Conservation (phyloP, 2,888 invertebrate species). For the Ashinkailepas kermadecensis region DNA sequence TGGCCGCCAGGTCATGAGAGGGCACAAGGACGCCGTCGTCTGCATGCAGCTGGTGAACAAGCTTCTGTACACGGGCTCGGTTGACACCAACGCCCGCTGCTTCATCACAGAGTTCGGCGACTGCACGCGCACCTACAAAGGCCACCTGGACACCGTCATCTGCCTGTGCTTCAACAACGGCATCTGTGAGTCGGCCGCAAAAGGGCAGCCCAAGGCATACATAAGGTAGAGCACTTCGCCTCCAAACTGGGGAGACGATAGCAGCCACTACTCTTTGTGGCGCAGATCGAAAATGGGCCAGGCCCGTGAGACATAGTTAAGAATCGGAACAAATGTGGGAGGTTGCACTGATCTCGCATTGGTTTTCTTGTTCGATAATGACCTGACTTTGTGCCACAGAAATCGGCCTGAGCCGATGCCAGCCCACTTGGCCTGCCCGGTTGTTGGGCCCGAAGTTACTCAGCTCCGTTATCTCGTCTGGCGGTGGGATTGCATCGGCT, state of each 20-base stretch:
- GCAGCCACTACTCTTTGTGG: not conserved
- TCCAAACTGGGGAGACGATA: too few species aligned
- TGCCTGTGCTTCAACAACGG: slow-evolving; percentile 45
- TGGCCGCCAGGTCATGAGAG: slow-evolving; percentile 29
- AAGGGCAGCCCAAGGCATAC: not conserved
- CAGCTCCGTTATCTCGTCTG: too few species aligned
- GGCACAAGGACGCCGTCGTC: slow-evolving; percentile 31
- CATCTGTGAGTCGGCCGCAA: slow-evolving; percentile 40
- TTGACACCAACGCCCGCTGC: slow-evolving; percentile 46
- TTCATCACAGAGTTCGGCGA: slow-evolving; percentile 50
- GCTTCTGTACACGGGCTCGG: slow-evolving; percentile 47
- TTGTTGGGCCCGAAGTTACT: too few species aligned
- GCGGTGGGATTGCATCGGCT: too few species aligned
- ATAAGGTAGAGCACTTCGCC: not conserved
- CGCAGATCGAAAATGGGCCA: not conserved
- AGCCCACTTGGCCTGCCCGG: too few species aligned
- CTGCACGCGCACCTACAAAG: slow-evolving; percentile 45
- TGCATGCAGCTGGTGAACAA: slow-evolving; percentile 43
- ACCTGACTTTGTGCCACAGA: not conserved
- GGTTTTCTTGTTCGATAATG: slow-evolving; percentile 2
- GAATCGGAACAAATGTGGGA: too few species aligned
- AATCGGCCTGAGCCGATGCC: too few species aligned
- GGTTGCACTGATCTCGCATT: too few species aligned
- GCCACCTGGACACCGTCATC: slow-evolving; percentile 46
- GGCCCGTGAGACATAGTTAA: too few species aligned